Evolutionary conservation across 2,888 invertebrate species (phyloP), one percentile per base, ranked within the genome.

Genomic region (Campopleginae sp.): DNA sequence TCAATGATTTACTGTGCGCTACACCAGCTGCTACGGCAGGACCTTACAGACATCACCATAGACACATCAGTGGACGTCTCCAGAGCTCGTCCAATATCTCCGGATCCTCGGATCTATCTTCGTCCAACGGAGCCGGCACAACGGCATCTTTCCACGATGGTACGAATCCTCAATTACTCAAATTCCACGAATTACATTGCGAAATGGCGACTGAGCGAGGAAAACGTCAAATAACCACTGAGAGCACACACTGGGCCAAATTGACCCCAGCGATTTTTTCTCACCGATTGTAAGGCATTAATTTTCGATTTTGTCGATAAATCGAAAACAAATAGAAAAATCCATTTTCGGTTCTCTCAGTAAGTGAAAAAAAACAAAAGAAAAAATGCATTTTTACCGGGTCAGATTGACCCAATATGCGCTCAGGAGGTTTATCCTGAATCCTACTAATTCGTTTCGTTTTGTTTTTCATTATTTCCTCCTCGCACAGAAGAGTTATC

Each of bases 1-100:
- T 99, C 89, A 98, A 98, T 94, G 99, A 98, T 94, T 95, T 98
- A 90, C 95, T 98, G 86, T 98, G 98, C 93, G 98, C 98, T 42
- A 96, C 98, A 76, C 97, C 96, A 5, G 96, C 96, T 1, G 91
- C 93, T 6, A 91, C 91, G 0, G 90, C 92, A 42, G 89, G 90
- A 44, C 91, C 92, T 19, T 93, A 93, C 77, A 93, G 93, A 88
- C 93, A 93, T 89, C 92, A 92, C 86, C 92, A 93, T 68, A 91
- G 92, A 89, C 92, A 92, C 81, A 88, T 89, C 8, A 89, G 88
- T 31, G 87, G 89, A 31, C 91, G 92, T 8, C 92, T 91, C 44
- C 92, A 92, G 76, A 88, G 88, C 31, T 88, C 91, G 0, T 86
- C 90, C 1, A 68, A 88, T 6, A 63, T 85, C 19, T 74, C 85